Percentiles rank a stretch among this genome's conserved stretches.
Conservation (phyloP, 2,797 vertebrate species). For the Sebastes iracundus region DNA sequence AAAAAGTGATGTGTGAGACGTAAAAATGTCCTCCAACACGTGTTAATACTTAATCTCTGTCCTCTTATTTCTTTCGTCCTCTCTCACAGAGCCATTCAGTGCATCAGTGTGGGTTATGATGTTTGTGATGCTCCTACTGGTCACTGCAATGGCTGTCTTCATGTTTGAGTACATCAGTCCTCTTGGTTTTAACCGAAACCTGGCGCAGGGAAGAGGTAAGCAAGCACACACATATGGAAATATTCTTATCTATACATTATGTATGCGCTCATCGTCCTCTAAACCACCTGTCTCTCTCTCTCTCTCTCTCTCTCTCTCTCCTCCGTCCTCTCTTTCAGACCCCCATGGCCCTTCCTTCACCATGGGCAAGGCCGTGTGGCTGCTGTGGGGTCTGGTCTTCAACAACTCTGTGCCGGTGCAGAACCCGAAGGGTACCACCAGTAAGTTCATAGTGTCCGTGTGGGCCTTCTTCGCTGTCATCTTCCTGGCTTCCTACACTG, state of each 20-base stretch:
- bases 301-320: neutral
- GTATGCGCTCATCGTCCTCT: neutral
- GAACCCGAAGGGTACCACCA: slow-evolving; percentile 96
- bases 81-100: slow-evolving; percentile 94
- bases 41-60: slow-evolving; percentile 25
- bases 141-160: slow-evolving; percentile 97
- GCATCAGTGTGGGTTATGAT: slow-evolving; percentile 99
- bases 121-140: slow-evolving; percentile 98
- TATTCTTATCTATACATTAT: neutral
- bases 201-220: slow-evolving; percentile 96
- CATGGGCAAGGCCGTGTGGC: slow-evolving; percentile 97
- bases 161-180: slow-evolving; percentile 99
- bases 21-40: slow-evolving; percentile 15
- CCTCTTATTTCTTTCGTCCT: neutral
- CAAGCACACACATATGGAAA: neutral
- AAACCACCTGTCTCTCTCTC: neutral
- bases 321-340: slow-evolving; percentile 74
- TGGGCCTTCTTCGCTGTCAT: slow-evolving; percentile 99
- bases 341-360: slow-evolving; percentile 97
- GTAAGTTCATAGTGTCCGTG: slow-evolving; percentile 98
- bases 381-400: slow-evolving; percentile 98
- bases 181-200: slow-evolving; percentile 95
- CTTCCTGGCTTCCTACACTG: slow-evolving; percentile 98
- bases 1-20: slow-evolving; percentile 15
- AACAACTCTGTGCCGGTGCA: slow-evolving; percentile 99